Base-by-base conservation (phyloP, 2,888 invertebrate genomes). In the Ernsta delagoae region DNA sequence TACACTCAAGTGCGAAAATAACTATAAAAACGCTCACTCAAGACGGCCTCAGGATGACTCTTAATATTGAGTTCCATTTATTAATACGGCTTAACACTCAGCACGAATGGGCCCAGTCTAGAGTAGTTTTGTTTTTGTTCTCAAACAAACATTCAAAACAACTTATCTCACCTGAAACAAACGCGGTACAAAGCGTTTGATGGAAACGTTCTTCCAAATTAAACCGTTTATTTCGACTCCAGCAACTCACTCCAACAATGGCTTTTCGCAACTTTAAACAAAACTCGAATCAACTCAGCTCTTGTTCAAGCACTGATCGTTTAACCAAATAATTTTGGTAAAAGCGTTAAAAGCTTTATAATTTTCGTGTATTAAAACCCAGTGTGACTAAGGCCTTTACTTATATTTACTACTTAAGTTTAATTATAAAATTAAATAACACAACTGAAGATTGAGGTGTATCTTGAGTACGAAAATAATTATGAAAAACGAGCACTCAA, bases 111-210 rank as follows among this genome's bases (percentile, higher is more conserved):
- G 16, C 56, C 11, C 56, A 56, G n/a, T n/a, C 34, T 56, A 56
- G 34, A 56, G 31, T 56, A 56, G 56, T 34, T 62, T 48, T 12
- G 16, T 12, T 60, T 53, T 53, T 53, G 50, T 62, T 62, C 0
- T 36, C 12, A n/a, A 34, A 39, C 57, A 57, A 57, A 57, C 57
- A 57, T 57, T 57, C 31, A 57, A 65, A 57, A 65, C 45, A 61
- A 31, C 56, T 34, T 56, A 56, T 57, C 41, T 45, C 57, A 57
- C 65, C 34, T 59, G 39, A 48, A 59, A 48, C 48, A 57, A 59
- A 16, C 31, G 9, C 11, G 43, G 43, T 57, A 65, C 64, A 65
- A 65, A 57, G 64, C 64, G 64, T 57, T 65, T 59, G 65, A 65
- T 43, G 43, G 36, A 62, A 64, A 48, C 34, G 65, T 65, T 65